Base-by-base conservation (phyloP, 2,888 invertebrate species). In the Trichacis sp. region DNA sequence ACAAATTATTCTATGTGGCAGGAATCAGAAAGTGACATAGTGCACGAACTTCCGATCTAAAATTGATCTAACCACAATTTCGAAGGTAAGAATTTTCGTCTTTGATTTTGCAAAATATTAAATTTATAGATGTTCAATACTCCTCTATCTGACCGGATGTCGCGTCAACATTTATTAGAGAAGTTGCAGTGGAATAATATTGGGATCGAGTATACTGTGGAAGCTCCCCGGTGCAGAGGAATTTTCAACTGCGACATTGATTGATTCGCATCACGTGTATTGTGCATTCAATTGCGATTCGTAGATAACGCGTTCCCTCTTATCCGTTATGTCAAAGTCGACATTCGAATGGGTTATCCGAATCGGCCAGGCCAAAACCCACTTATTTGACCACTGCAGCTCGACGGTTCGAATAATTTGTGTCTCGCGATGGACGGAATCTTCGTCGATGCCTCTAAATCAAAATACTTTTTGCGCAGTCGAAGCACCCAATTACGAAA, bases 321-420 rank as follows among this genome's bases (percentile, higher is more conserved):
- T 43, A 43, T 43, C 43, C 43, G 14, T 43, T 43, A 67, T 67
- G 67, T 67, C 63, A 63, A 63, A 67, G 67, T 67, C 67, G 63
- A 67, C 67, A 56, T 63, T 67, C 67, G 53, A 67, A 63, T 67
- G 55, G 59, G 59, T 59, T 67, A 67, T 67, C 63, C 59, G 60
- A 56, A 50, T 53, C 67, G 59, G 52, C 62, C 67, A 56, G 54
- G 57, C 20, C 59, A 63, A 60, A 56, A 60, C 36, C 59, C 63
- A 53, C 53, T 53, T 52, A 24, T 24, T 24, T 8, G 24, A 24
- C 24, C 24, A 24, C 24, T 8, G 24, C 24, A 8, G 24, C 8
- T 24, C 24, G 24, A 24, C 24, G 24, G 24, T 8, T 5, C 24
- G 24, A 24, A 24, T 24, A 24, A 24, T 24, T 24, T 24, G 24